Conservation (phyloP, 2,888 invertebrate genomes). For the Phyllotreta striolata region DNA sequence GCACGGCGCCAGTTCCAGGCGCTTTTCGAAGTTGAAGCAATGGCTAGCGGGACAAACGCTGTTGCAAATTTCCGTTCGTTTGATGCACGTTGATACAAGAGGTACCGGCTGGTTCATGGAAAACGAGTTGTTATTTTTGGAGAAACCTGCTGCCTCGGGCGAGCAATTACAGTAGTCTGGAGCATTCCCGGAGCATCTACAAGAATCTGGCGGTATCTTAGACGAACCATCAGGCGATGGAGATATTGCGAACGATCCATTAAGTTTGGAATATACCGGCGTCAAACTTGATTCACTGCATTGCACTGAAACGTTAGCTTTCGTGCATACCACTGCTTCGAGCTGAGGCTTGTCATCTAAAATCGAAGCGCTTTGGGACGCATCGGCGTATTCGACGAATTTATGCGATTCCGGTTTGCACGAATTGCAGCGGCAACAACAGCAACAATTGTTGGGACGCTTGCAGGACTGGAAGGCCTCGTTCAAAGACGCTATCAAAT, state of each 20-base stretch:
- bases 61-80: constrained; percentile 11
- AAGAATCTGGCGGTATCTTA: neutral
- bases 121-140: neutral
- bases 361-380: constrained; percentile 6
- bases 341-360: neutral
- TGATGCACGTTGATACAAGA: constrained; percentile 2
- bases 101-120: neutral
- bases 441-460: neutral
- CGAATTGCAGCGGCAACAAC: neutral
- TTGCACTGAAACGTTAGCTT: constrained; percentile 16
- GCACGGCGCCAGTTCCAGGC: constrained; percentile 1
- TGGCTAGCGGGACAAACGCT: constrained; percentile 5
- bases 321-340: neutral
- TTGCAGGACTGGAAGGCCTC: neutral
- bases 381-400: constrained; percentile 11
- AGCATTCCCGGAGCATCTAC: neutral
- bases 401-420: constrained; percentile 12
- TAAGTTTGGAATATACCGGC: too few relatives aligned
- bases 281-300: neutral
- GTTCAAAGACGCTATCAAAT: neutral
- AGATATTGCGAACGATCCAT: too few relatives aligned
- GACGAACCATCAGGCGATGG: neutral
- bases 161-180: neutral
- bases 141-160: neutral
- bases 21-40: constrained; percentile 14